Evolutionary conservation across 2,797 vertebrate genomes (phyloP), one percentile per base, ranked within the genome.

Genomic region (Microchirus variegatus): DNA sequence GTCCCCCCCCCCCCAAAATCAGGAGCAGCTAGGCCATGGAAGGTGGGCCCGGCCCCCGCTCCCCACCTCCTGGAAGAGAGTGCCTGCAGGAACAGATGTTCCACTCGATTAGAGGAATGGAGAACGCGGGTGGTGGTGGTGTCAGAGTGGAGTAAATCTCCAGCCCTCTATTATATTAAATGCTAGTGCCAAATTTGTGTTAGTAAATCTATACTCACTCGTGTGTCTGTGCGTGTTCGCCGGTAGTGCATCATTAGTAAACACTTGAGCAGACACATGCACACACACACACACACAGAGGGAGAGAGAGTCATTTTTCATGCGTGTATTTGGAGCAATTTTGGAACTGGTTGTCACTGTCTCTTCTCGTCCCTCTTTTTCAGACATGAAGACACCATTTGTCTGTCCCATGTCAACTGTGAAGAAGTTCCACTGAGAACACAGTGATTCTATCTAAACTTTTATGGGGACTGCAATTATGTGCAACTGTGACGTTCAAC

Each of bases 141-240:
- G 14, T 69, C 12, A 2, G 46, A 38, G 36, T 18, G 43, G 19
- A 10, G 47, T 44, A 48, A 52, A 55, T 49, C 67, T 71, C 47
- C 35, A 78, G 65, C 51, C 74, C 70, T 73, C 70, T 66, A 79
- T 80, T 75, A 85, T 75, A 80, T 80, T 78, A 83, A 87, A 83
- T 72, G 59, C 60, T 83, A 63, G 59, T 68, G 77, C 75, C 46
- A 48, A 52, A 70, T 60, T 54, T 70, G 14, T 66, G 50, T 59
- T 52, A 59, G 51, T 60, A 47, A 37, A 62, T 77, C 50, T 26
- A 16, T 60, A 49, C 46, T 51, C 15, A 37, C 55, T 31, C 42
- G 36, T 37, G 16, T 47, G 26, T 8, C 41, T 48, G 19, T 61
- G 11, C 46, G 40, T 41, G 10, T 19, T 18, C 40, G 17, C 14